Percentiles rank a stretch among this genome's conserved stretches.
These are phyloP conservation scores for Hypena proboscidalis DNA, from an alignment of 2,888 invertebrate genomes.

Conservation along the genomic window DNA sequence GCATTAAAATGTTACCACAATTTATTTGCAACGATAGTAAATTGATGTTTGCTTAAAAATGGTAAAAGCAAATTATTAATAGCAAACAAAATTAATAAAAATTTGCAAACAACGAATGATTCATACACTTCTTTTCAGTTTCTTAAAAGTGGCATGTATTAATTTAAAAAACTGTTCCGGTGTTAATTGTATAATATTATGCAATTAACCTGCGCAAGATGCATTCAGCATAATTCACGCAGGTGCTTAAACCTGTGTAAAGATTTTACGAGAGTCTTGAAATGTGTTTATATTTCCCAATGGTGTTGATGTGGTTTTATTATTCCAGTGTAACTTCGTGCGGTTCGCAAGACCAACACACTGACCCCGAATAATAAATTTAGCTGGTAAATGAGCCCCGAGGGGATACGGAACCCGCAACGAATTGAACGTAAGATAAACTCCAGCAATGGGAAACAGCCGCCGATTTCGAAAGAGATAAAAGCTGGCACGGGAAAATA, in stretches of 20 bases:
- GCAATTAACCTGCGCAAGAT: not conserved
- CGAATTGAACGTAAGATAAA: conserved; percentile 39
- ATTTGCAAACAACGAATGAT: too few relatives aligned
- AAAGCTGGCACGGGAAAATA: conserved; percentile 3
- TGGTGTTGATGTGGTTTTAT: conserved; percentile 35
- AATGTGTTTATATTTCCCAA: conserved; percentile 27
- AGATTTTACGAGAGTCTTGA: conserved; percentile 22
- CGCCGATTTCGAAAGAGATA: conserved; percentile 13
- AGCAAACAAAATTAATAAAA: too few relatives aligned
- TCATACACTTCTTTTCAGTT: too few relatives aligned
- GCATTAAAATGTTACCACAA: too few relatives aligned
- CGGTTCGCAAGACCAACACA: conserved; percentile 43
- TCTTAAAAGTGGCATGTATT: too few relatives aligned
- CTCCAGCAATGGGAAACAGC: conserved; percentile 27
- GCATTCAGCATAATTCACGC: too few relatives aligned
- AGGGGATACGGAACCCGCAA: conserved; percentile 31
- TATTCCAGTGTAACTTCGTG: conserved; percentile 38
- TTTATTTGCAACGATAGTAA: too few relatives aligned
- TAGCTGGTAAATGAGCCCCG: conserved; percentile 38
- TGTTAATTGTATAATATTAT: too few relatives aligned
- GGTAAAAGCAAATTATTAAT: too few relatives aligned
- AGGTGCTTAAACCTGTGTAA: conserved; percentile 6
- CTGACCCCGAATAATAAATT: conserved; percentile 51
- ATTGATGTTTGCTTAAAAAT: not conserved
- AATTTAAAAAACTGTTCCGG: too few relatives aligned